These are phyloP conservation scores for Ailuropoda melanoleuca DNA, from an alignment of 2,113 vertebrate genomes.

Conservation along the genomic window DNA sequence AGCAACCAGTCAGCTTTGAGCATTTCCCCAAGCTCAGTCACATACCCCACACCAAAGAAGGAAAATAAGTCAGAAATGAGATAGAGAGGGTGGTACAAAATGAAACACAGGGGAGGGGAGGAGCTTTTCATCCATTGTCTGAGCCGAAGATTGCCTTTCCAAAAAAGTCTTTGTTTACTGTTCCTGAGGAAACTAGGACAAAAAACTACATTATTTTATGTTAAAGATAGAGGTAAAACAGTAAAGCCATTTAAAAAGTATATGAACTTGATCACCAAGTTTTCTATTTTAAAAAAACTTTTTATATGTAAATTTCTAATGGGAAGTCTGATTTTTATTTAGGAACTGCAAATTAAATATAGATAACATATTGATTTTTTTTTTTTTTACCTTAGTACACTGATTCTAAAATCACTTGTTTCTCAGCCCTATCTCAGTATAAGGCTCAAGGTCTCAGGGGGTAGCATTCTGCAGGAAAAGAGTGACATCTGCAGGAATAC, in stretches of 20 bases:
- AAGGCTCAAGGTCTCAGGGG: rapidly evolving
- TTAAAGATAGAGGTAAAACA: not conserved
- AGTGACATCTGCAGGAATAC: constrained; percentile 78
- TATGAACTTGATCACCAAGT: not conserved
- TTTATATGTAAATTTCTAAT: not conserved
- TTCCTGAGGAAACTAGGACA: not conserved
- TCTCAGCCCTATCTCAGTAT: not conserved
- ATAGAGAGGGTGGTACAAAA: not conserved
- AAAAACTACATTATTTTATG: not conserved
- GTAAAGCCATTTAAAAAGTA: not conserved
- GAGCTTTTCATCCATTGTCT: not conserved
- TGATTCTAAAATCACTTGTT: not conserved
- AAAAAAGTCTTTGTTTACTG: constrained; percentile 2
- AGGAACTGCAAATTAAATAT: not conserved
- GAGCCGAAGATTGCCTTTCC: not conserved
- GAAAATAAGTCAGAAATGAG: not conserved
- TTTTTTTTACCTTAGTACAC: not conserved
- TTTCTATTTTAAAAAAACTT: not conserved
- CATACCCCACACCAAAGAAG: not conserved
- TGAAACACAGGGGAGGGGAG: not conserved
- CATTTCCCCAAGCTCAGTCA: not conserved
- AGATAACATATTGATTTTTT: not conserved
- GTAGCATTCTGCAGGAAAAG: not conserved
- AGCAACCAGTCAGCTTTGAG: not conserved
- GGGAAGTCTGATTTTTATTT: not conserved